Evolutionary conservation across 1,140 invertebrate genomes (phyloP), one percentile per base, ranked within the genome.

Genomic region (Pseudomyrmex cubaensis): DNA sequence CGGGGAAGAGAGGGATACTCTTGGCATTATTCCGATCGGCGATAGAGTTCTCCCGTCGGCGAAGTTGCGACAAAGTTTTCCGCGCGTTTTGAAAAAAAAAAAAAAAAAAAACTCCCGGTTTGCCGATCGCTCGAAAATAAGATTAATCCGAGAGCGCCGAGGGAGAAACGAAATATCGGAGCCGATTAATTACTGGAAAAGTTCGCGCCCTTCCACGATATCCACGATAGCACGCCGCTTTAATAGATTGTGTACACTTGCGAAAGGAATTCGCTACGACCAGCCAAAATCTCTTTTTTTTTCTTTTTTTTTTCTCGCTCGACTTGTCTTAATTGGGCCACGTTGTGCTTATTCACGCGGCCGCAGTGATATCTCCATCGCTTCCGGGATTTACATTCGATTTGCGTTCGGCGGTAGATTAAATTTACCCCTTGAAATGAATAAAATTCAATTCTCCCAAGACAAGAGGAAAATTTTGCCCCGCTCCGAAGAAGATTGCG

Each of bases 131-230:
- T 13, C 22, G 12, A 44, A 80, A 80, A 80, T 80, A 80, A 80
- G 66, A 80, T 80, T 70, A 80, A 80, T 80, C 22, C 20, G 52
- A 9, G 48, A 44, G 44, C 48, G 20, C 9, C 76, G 22, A 22
- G 54, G 44, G 44, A 80, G 56, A 44, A 50, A 72, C 66, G 67
- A 80, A 70, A 80, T 80, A 80, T 80, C 66, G 46, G 15, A n/a
- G 12, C 44, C 66, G 56, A 80, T 80, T 80, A 80, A 80, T 80
- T 80, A 80, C 66, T 72, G 54, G n/a, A 70, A 80, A 80, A 80
- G 54, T 80, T 72, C 76, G 76, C 76, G 15, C 76, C 54, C 15
- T 2, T 20, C 25, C 22, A 10, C 64, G 7, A 15, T 22, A 10
- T 22, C 13, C 44, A 3, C 17, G 57, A 78, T 35, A 44, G 46